A percentile compares a stretch with the other conserved stretches of the same genome.
Evolutionary conservation across 2,113 vertebrate genomes (phyloP).

Genomic region (Neofelis nebulosa): DNA sequence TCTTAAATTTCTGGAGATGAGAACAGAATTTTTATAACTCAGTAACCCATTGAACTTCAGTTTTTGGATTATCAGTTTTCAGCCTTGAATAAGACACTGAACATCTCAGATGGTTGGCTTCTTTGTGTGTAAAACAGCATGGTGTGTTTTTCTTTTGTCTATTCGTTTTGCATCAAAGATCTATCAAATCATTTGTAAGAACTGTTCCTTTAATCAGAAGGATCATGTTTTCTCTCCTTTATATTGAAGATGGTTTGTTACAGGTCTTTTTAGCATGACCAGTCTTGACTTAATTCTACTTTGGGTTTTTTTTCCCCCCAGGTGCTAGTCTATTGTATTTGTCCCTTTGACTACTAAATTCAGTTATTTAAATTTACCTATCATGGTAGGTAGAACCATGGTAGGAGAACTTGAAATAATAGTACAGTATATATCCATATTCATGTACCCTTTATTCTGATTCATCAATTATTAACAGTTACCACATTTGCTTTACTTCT

Average conservation of each 20-base stretch:
- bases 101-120: background rate
- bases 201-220: conserved; percentile 1
- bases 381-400: too few species aligned
- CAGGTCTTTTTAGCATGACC: background rate
- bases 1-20: conserved; percentile 30
- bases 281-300: conserved; percentile 19
- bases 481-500: background rate
- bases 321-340: background rate
- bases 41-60: background rate
- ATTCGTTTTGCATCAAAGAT: background rate
- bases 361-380: conserved; percentile 3
- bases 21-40: background rate
- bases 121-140: conserved; percentile 34
- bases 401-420: background rate
- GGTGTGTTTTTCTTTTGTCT: background rate
- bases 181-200: background rate
- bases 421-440: background rate
- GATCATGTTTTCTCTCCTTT: background rate
- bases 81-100: background rate
- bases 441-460: background rate
- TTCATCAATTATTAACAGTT: background rate
- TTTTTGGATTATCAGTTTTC: conserved; percentile 22
- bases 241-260: background rate
- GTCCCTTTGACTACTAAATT: background rate
- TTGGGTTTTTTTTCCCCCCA: background rate